Conservation (phyloP, 2,888 invertebrate genomes). For the Acanthosepion pharaonis region DNA sequence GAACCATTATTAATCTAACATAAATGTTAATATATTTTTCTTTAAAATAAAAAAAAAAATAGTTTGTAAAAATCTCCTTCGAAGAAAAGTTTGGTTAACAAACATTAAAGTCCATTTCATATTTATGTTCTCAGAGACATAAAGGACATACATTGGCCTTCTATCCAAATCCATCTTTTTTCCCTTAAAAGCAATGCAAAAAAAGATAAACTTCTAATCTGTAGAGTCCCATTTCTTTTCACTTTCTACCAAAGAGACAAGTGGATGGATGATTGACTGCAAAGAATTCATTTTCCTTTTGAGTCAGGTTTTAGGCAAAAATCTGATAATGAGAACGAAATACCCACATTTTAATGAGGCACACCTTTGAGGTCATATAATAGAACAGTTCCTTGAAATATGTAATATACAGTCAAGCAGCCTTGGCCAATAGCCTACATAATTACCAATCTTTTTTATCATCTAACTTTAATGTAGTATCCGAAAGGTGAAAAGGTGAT, state of each 20-base stretch:
- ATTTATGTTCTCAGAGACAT: no score
- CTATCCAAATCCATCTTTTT: no score
- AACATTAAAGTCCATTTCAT: no score
- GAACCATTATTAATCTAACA: no score
- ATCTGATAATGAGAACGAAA: not conserved
- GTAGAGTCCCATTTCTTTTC: not conserved
- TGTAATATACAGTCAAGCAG: not conserved
- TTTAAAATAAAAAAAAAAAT: no score
- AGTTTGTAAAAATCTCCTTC: no score
- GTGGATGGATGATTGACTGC: not conserved
- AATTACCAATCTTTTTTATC: not conserved
- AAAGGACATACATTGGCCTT: no score
- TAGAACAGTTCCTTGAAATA: constrained; percentile 2
- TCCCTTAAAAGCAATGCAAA: no score
- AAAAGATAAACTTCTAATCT: not conserved
- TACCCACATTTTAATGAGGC: not conserved
- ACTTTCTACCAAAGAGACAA: not conserved
- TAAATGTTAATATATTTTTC: no score
- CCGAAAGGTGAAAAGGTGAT: not conserved
- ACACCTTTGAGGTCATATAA: not conserved
- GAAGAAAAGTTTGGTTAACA: no score
- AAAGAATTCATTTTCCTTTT: not conserved
- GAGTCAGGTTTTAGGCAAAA: not conserved
- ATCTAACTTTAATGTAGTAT: not conserved
- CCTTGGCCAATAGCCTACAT: constrained; percentile 16